Evolutionary conservation across 2,113 vertebrate species (phyloP).

Genomic region (Syngnathus typhle): DNA sequence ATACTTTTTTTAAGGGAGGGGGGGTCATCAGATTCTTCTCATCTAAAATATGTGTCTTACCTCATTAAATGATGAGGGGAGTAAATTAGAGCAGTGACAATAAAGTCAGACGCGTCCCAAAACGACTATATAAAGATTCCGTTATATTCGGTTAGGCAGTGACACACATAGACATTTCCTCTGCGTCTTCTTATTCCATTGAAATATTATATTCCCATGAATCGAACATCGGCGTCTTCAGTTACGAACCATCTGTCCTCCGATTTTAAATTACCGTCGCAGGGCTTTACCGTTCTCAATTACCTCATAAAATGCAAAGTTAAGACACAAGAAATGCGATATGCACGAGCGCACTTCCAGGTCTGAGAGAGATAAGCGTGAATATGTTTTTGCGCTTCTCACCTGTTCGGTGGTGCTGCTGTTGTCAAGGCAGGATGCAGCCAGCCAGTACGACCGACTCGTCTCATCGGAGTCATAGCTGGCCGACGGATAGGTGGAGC

Average conservation of each 20-base stretch:
- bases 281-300: not conserved
- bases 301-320: slow-evolving; percentile 12
- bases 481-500: slow-evolving; percentile 60
- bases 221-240: not conserved
- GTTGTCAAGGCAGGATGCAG: slow-evolving; percentile 35
- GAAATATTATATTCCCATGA: not conserved
- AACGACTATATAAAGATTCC: not conserved
- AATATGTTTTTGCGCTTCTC: slow-evolving; percentile 31
- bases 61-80: no score
- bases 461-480: slow-evolving; percentile 18
- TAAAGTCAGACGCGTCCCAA: not conserved
- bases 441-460: slow-evolving; percentile 31
- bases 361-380: not conserved
- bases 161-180: not conserved
- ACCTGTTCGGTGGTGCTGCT: slow-evolving; percentile 58
- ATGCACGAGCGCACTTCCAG: no score
- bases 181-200: not conserved
- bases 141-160: not conserved
- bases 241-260: not conserved
- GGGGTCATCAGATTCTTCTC: no score
- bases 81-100: not conserved
- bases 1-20: no score
- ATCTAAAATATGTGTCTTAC: no score
- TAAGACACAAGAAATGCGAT: not conserved
- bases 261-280: not conserved